These are phyloP conservation scores for Rhodophaea formosa DNA, from an alignment of 2,888 invertebrate genomes.

Conservation along the genomic window DNA sequence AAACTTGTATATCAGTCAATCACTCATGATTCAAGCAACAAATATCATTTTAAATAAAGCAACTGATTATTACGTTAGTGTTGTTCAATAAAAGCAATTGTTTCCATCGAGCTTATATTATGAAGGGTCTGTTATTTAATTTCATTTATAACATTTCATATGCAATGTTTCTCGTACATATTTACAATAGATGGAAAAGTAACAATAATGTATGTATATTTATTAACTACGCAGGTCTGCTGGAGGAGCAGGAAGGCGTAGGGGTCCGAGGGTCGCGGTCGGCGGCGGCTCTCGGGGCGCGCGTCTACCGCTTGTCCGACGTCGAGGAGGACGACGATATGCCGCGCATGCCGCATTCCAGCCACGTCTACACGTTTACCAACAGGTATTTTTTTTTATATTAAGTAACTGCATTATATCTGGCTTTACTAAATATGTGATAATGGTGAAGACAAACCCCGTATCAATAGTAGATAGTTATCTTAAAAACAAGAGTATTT, in stretches of 20 bases:
- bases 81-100: not conserved
- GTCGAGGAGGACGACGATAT: slow-evolving; percentile 90
- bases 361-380: slow-evolving; percentile 92
- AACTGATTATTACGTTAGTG: too few species aligned
- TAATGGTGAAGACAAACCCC: too few species aligned
- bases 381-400: slow-evolving; percentile 82
- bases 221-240: slow-evolving; percentile 75
- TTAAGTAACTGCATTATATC: too few species aligned
- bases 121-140: slow-evolving; percentile 1
- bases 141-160: too few species aligned
- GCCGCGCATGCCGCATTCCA: slow-evolving; percentile 88
- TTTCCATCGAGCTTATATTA: not conserved
- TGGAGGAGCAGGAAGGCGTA: slow-evolving; percentile 95
- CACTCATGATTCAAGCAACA: not conserved
- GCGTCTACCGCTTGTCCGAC: slow-evolving; percentile 83
- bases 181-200: too few species aligned
- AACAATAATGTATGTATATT: too few species aligned
- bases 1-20: slow-evolving; percentile 7
- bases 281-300: slow-evolving; percentile 87
- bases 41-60: not conserved
- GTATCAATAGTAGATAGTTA: too few species aligned
- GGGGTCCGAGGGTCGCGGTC: slow-evolving; percentile 90
- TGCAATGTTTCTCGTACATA: too few species aligned
- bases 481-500: too few species aligned
- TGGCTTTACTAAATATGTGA: too few species aligned